Percentiles rank a stretch among this genome's conserved stretches.
Conservation (phyloP, 2,888 invertebrate species). For the Heliconius erato region DNA sequence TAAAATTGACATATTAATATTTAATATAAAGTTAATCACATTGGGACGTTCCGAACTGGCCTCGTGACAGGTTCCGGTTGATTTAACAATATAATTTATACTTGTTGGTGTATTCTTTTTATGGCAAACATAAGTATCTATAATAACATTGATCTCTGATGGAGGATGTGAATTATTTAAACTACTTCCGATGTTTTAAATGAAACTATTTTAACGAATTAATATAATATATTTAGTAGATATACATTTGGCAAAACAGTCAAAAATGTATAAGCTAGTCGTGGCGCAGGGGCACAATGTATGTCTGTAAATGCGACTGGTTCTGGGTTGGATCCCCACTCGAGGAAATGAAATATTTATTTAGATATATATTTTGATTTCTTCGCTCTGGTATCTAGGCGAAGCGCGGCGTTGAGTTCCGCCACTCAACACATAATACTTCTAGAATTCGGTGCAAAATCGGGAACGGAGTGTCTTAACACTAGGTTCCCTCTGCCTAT, state of each 20-base stretch:
- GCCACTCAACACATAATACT: neutral
- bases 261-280: too few species aligned
- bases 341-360: too few species aligned
- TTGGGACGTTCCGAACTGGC: neutral
- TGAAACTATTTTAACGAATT: neutral
- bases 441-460: neutral
- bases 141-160: constrained; percentile 26
- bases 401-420: neutral
- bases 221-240: too few species aligned
- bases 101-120: constrained; percentile 8
- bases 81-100: constrained; percentile 27
- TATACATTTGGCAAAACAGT: too few species aligned
- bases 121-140: constrained; percentile 6
- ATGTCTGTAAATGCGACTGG: too few species aligned
- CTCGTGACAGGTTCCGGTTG: constrained; percentile 19
- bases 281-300: too few species aligned
- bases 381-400: neutral
- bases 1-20: constrained; percentile 1
- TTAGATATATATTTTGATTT: too few species aligned
- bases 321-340: too few species aligned
- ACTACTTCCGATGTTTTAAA: constrained; percentile 17
- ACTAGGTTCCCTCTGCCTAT: neutral
- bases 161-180: constrained; percentile 11
- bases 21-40: neutral
- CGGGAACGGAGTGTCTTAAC: neutral